Evolutionary conservation across 2,113 vertebrate species (phyloP).

Genomic region (Sciurus niger): DNA sequence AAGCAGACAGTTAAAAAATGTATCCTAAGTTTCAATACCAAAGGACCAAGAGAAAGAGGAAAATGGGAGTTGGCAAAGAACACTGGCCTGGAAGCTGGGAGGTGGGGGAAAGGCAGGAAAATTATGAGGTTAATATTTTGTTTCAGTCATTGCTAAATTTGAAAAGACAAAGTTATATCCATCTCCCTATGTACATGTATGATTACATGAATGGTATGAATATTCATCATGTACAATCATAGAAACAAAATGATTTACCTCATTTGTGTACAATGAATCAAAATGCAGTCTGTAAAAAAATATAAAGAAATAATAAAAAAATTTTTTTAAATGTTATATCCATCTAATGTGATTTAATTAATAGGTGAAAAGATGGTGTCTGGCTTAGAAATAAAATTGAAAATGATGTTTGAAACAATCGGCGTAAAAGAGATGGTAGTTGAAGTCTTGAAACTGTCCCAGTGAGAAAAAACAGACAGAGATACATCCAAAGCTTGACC

Average conservation of each 20-base stretch:
- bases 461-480: constrained; percentile 16
- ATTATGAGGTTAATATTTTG: background rate
- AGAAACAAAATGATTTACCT: too few relatives aligned
- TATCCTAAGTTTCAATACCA: background rate
- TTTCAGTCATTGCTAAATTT: constrained; percentile 7
- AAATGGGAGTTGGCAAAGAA: background rate
- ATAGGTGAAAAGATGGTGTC: constrained; percentile 22
- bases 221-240: too few relatives aligned
- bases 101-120: background rate
- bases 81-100: background rate
- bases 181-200: too few relatives aligned
- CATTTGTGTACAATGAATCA: too few relatives aligned
- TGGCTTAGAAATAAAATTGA: constrained; percentile 43
- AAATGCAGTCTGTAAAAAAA: too few relatives aligned
- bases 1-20: background rate
- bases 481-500: background rate
- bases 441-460: background rate
- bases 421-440: background rate
- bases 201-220: too few relatives aligned
- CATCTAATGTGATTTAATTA: background rate
- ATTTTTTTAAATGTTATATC: background rate
- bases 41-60: background rate
- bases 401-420: constrained; percentile 13
- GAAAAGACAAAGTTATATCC: background rate
- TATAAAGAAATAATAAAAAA: too few relatives aligned